Conservation (phyloP, 2,888 invertebrate genomes). For the Coecobrya sp. region DNA sequence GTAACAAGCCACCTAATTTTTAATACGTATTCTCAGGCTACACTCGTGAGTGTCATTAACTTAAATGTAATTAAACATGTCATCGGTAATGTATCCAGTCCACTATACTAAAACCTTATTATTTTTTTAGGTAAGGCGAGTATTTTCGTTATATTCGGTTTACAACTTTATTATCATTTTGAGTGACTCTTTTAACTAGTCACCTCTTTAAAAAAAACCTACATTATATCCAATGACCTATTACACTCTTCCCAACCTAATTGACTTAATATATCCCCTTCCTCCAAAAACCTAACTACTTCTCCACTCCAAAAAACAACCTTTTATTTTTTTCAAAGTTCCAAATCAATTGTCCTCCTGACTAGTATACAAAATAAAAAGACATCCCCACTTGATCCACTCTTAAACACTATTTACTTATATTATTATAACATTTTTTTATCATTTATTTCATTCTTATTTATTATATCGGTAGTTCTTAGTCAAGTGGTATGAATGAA, state of each 20-base stretch:
- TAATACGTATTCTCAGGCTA: too few relatives aligned
- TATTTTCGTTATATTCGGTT: not conserved
- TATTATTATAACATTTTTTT: slow-evolving; percentile 51
- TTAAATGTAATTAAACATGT: too few relatives aligned
- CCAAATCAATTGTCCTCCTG: slow-evolving; percentile 3
- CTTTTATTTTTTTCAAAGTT: not conserved
- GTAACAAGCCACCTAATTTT: too few relatives aligned
- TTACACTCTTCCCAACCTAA: too few relatives aligned
- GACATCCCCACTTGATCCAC: not conserved
- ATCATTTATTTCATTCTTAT: slow-evolving; percentile 14
- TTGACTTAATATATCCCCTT: not conserved
- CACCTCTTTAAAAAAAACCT: too few relatives aligned
- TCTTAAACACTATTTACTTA: too few relatives aligned
- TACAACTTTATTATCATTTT: not conserved
- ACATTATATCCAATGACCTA: too few relatives aligned
- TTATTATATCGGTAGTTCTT: slow-evolving; percentile 56
- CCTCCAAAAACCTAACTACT: not conserved
- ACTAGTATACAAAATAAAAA: slow-evolving; percentile 3
- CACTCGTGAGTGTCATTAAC: too few relatives aligned
- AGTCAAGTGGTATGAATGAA: slow-evolving; percentile 65
- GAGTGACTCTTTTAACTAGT: not conserved
- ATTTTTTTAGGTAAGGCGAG: not conserved
- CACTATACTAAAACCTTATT: too few relatives aligned
- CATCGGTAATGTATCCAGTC: too few relatives aligned
- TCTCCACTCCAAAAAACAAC: too few relatives aligned